A percentile compares a stretch with the other conserved stretches of the same genome.
Evolutionary conservation across 2,797 vertebrate species (phyloP).

Genomic region (Propithecus deckenii): DNA sequence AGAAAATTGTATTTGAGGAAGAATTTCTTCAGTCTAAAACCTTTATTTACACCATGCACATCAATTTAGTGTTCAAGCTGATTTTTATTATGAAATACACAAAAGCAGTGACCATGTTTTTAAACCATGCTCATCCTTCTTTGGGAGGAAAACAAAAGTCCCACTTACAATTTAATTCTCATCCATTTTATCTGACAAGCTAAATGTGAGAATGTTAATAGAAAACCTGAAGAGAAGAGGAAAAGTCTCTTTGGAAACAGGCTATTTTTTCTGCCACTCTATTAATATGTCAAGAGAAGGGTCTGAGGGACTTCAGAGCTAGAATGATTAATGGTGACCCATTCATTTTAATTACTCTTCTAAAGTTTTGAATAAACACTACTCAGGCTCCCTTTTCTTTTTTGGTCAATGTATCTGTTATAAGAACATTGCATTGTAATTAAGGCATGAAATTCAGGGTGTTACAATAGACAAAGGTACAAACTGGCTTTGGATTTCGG

Average conservation of each 20-base stretch:
- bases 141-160: conserved; percentile 58
- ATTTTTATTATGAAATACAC: conserved; percentile 81
- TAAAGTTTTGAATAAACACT: conserved; percentile 54
- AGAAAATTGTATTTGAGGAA: conserved; percentile 60
- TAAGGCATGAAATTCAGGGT: conserved; percentile 52
- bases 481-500: conserved; percentile 37
- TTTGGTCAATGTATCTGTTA: conserved; percentile 64
- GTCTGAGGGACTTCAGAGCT: not conserved
- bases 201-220: conserved; percentile 74
- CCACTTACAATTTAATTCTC: conserved; percentile 82
- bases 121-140: conserved; percentile 80
- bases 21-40: conserved; percentile 55
- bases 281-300: conserved; percentile 65
- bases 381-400: conserved; percentile 15
- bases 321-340: conserved; percentile 54
- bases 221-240: conserved; percentile 69
- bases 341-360: conserved; percentile 60
- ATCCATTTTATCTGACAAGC: conserved; percentile 77
- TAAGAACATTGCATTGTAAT: conserved; percentile 59
- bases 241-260: conserved; percentile 63
- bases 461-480: not conserved
- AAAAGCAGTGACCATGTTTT: conserved; percentile 67
- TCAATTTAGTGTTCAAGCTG: conserved; percentile 80
- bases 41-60: conserved; percentile 73
- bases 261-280: conserved; percentile 61